Evolutionary conservation across 1,140 invertebrate species (phyloP), one percentile per base, ranked within the genome.

Genomic region (Drosophila tropicalis): DNA sequence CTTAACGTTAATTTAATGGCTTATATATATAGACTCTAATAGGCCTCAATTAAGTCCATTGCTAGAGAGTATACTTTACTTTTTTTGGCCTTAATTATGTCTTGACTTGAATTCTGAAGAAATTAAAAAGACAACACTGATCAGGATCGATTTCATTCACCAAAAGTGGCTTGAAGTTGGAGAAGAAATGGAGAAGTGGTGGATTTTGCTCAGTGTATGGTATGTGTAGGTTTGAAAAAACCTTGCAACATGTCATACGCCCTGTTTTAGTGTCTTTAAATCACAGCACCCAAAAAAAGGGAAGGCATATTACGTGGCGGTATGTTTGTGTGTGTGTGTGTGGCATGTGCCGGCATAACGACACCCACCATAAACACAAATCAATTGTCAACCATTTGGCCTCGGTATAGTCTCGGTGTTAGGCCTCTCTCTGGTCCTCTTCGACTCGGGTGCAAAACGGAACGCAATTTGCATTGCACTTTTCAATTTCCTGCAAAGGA

Each of bases 401-500:
- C 54, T 56, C 25, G n/a, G 32, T 57, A 32, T 19, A n/a, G 19
- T 39, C 34, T 40, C 29, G 3, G 36, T 40, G 44, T 51, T 47
- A 19, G 44, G 19, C 44, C 44, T 22, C 15, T 19, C 44, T 47
- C 44, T 17, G 22, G 22, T 25, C 22, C 44, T 47, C 44, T 47
- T 19, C 17, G 17, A 22, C 44, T 51, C 44, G 17, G 17, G 7
- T 51, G 4, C 58, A 19, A 61, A 62, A 79, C 83, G 83, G 83
- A 86, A 86, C 79, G 83, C 83, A 87, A 86, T 86, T 86, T 86
- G 83, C 79, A 72, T 87, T 86, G 83, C 83, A 87, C 83, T 86
- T 86, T 86, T 86, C 83, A 86, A 86, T 86, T 86, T 86, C 83
- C 83, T 72, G 67, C 68, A 86, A 86, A 81, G 77, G 73, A 84